These are phyloP conservation scores for Chitala chitala DNA, from an alignment of 2,113 vertebrate species.

Conservation along the genomic window DNA sequence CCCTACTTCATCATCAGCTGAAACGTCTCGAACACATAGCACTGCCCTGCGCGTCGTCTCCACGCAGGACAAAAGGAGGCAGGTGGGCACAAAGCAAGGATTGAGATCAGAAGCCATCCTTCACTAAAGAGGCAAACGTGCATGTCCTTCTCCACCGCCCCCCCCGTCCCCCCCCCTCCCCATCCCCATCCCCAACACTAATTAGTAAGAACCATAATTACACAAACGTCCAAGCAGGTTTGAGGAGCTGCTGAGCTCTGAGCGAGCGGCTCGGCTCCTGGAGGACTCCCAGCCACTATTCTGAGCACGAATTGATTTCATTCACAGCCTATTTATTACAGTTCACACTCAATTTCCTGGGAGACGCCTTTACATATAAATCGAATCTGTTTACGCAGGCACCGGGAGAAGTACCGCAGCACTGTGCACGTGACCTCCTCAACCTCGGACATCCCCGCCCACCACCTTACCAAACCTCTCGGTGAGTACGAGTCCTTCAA, in stretches of 20 bases:
- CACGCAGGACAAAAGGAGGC: neutral
- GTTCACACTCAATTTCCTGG: slow-evolving; percentile 5
- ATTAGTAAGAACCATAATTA: slow-evolving; percentile 12
- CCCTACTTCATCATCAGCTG: neutral
- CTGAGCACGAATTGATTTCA: neutral
- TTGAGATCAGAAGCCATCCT: neutral
- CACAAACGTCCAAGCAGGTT: neutral
- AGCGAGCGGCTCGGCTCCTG: neutral
- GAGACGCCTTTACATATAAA: neutral
- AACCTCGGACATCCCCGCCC: neutral
- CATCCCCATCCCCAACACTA: neutral
- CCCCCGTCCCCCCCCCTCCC: neutral
- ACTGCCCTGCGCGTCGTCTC: neutral
- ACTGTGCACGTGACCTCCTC: neutral
- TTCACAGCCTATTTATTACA: slow-evolving; percentile 17
- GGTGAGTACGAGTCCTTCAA: neutral
- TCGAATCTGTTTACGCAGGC: slow-evolving; percentile 15
- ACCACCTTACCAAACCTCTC: neutral
- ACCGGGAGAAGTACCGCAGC: neutral
- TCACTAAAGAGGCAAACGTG: neutral
- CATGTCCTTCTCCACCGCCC: neutral
- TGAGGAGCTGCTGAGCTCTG: neutral
- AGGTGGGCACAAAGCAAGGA: no score
- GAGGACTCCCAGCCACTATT: neutral
- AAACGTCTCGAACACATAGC: neutral